phyloP scores from a whole-genome alignment of 2,888 invertebrate genomes.

The Parnassius smintheus region DNA sequence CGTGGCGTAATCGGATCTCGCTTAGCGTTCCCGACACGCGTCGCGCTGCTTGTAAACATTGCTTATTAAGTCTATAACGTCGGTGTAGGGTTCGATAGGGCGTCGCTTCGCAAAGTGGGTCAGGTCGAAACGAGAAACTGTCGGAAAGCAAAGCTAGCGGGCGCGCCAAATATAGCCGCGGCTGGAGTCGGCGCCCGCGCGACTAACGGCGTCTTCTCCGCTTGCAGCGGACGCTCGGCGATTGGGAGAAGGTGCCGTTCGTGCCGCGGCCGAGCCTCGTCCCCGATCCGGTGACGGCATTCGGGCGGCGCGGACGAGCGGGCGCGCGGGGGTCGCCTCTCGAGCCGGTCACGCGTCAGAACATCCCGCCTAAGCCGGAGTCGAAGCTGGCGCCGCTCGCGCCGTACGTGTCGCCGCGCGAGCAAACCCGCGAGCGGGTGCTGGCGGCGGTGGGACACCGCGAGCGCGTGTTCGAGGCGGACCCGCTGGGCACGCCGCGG shows the following conservation, averaged over 20 bases:
- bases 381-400: slow-evolving; percentile 82
- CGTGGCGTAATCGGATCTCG: slow-evolving; percentile 39
- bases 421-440: slow-evolving; percentile 83
- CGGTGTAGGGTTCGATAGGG: slow-evolving; percentile 37
- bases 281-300: slow-evolving; percentile 92
- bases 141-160: slow-evolving; percentile 70
- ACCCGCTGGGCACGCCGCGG: slow-evolving; percentile 80
- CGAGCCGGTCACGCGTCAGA: slow-evolving; percentile 81
- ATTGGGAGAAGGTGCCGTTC: slow-evolving; percentile 94
- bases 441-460: slow-evolving; percentile 81
- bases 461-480: slow-evolving; percentile 80
- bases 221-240: slow-evolving; percentile 88
- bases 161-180: slow-evolving; percentile 82
- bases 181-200: slow-evolving; percentile 72
- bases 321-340: slow-evolving; percentile 71
- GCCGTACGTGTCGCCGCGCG: slow-evolving; percentile 85
- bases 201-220: slow-evolving; percentile 78
- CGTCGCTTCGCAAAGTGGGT: slow-evolving; percentile 65
- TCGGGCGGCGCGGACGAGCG: slow-evolving; percentile 84
- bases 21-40: slow-evolving; percentile 34
- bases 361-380: slow-evolving; percentile 83
- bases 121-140: slow-evolving; percentile 60
- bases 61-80: slow-evolving; percentile 49
- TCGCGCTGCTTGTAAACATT: slow-evolving; percentile 64
- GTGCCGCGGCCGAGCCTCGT: slow-evolving; percentile 93